Evolutionary conservation across 2,888 invertebrate genomes (phyloP).

Genomic region (Phoenoteleia sp.): DNA sequence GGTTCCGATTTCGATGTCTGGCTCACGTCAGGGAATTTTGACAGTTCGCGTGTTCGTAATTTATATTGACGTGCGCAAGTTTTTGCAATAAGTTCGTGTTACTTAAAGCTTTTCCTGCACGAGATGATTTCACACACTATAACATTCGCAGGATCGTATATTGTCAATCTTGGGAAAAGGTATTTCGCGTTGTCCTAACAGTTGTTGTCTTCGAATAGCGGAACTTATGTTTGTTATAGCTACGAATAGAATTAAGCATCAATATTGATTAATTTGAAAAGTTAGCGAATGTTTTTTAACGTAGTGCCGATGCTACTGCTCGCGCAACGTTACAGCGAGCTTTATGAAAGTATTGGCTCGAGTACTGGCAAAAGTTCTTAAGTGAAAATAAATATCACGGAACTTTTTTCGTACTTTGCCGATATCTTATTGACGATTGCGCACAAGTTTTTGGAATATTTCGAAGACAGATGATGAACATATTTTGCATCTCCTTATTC

Average conservation of each 20-base stretch:
- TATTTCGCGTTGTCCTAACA: background rate
- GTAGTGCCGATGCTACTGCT: constrained; percentile 14
- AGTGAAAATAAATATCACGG: constrained; percentile 63
- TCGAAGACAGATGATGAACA: constrained; percentile 50
- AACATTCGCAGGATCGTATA: constrained; percentile 1
- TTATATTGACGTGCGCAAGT: constrained; percentile 52
- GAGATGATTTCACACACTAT: constrained; percentile 44
- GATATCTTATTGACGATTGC: constrained; percentile 58
- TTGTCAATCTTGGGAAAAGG: constrained; percentile 25
- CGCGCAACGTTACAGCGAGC: constrained; percentile 31
- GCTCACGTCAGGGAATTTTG: constrained; percentile 42
- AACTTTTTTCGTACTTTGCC: constrained; percentile 46
- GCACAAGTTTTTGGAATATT: constrained; percentile 39
- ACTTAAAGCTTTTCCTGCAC: constrained; percentile 40
- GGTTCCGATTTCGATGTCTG: constrained; percentile 38
- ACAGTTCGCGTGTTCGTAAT: constrained; percentile 56
- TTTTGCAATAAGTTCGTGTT: constrained; percentile 55
- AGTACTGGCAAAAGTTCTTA: constrained; percentile 45
- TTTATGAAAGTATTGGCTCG: constrained; percentile 50
- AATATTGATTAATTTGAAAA: constrained; percentile 36
- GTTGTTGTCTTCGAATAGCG: too few species aligned
- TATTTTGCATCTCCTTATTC: constrained; percentile 29
- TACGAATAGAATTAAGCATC: constrained; percentile 21
- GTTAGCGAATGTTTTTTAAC: constrained; percentile 27
- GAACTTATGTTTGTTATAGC: too few species aligned